Base-by-base conservation (phyloP, 53 echinoderm and acorn worm species). In the Temnopleurus reevesii region DNA sequence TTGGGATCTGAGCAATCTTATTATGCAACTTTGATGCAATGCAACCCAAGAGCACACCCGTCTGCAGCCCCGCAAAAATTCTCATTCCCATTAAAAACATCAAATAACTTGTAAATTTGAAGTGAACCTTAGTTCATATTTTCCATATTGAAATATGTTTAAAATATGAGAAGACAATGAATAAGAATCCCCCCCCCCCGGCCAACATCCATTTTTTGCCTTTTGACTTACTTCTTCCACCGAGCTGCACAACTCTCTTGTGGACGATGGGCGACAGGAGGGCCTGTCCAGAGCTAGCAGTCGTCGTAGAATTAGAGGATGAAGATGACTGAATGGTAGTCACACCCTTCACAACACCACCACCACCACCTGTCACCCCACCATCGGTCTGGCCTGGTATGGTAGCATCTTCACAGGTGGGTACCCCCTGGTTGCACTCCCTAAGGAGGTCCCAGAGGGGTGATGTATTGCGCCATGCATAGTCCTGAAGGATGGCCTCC, bases 321-420 rank as follows among this genome's bases (percentile, higher is more conserved):
- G 31, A 19, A 5, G 81, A 26, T 15, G 81, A 13, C 24, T 44
- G 46, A 26, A 28, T 28, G 8, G n/a, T 81, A 7, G 36, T 35
- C n/a, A 30, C 23, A 4, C 83, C 83, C 21, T 8, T 55, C 35
- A 13, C 44, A 9, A 7, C 71, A 9, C 85, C 85, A 4, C 45
- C 59, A 44, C 43, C 45, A 30, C 64, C 36, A 29, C 53, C 25
- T 46, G 19, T 8, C 19, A 45, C 53, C 3, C 87, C 87, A 33
- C 46, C 90, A 55, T 93, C 91, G 1, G 81, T 93, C 47, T 92
- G 93, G 30, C 90, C 89, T 2, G 93, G 92, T 47, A 96, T 86
- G 0, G 94, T 92, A 59, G 93, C 94, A 23, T 99, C 99, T 34
- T 96, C 99, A 45, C 99, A 99, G 31, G 93, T 91, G 2, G 99